Base-by-base conservation (phyloP, 2,113 vertebrate genomes). In the Drymodes brunneopygia region DNA sequence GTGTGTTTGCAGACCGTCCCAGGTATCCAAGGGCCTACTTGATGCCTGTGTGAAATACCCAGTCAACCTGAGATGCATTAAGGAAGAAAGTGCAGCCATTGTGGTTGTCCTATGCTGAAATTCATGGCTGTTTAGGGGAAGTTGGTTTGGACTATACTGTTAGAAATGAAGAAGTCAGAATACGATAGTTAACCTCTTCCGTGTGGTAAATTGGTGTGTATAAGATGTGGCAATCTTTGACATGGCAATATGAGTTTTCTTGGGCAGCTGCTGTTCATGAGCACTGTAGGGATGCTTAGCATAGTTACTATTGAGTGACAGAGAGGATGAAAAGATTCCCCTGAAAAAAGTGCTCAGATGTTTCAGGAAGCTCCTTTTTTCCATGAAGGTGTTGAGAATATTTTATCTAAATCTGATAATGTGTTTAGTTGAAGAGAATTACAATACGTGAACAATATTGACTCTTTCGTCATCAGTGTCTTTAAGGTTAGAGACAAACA, bases 281-380 rank as follows among this genome's bases (percentile, higher is more conserved):
- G 27, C 35, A 31, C 57, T 0, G 0, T 16, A 64, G 69, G 36
- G 47, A 18, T 77, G 29, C 40, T 74, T n/a, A 29, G 18, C 0
- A 1, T 60, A 75, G 44, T 71, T 67, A 17, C 21, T 47, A 7
- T 21, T 51, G 45, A 81, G 14, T 54, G 28, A 48, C 50, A 65
- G 48, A 67, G 24, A 50, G 5, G 29, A 87, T 40, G 45, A 48
- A 74, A 70, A 80, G 28, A 50, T 69, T 80, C 90, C 60, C 47
- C 24, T 73, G 70, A 27, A 89, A 74, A 79, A 81, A 25, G 5
- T 53, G 8, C 19, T 73, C 7, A 2, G 10, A 23, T 88, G 16
- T 74, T 88, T 88, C 29, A 47, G 36, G 51, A 77, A 86, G 58
- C 35, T 75, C 15, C 24, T 11, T 73, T 80, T 87, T 82, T 69